Conservation (phyloP, 92 coral and sea anemone genomes). For the Palythoa grandiflora region DNA sequence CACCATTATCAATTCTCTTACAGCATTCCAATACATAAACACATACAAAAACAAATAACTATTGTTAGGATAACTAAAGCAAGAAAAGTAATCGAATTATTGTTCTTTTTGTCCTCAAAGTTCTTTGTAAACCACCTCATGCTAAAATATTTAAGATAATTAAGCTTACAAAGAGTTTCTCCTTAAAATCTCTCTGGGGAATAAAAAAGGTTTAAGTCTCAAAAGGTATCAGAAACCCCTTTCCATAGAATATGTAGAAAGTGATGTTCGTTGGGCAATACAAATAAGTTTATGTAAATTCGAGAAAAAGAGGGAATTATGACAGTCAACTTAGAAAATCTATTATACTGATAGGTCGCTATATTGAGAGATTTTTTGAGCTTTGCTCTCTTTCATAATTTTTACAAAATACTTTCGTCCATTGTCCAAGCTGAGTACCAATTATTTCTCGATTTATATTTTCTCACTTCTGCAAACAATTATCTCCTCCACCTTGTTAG, state of each 20-base stretch:
- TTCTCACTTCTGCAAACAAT: conserved; percentile 7
- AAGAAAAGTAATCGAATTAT: too few relatives aligned
- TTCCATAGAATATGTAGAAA: neutral
- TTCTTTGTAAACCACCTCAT: neutral
- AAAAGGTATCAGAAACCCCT: neutral
- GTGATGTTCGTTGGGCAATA: neutral
- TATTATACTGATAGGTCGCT: too few relatives aligned
- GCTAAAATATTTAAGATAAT: neutral
- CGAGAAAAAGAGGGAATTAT: too few relatives aligned
- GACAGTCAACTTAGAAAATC: too few relatives aligned
- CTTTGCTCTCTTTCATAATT: too few relatives aligned
- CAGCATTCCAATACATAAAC: neutral
- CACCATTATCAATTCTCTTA: neutral
- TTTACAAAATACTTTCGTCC: too few relatives aligned
- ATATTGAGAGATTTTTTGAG: too few relatives aligned
- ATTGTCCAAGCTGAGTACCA: too few relatives aligned
- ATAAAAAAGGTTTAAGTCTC: too few relatives aligned
- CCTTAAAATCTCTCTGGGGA: neutral
- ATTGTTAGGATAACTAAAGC: neutral
- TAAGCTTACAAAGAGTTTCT: neutral
- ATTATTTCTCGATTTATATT: neutral
- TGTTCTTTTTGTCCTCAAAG: neutral
- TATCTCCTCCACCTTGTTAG: conserved; percentile 25
- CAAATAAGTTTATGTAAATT: too few relatives aligned
- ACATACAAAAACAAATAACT: neutral